Evolutionary conservation across 2,888 invertebrate genomes (phyloP).

Genomic region (Drosophila villosipedis): DNA sequence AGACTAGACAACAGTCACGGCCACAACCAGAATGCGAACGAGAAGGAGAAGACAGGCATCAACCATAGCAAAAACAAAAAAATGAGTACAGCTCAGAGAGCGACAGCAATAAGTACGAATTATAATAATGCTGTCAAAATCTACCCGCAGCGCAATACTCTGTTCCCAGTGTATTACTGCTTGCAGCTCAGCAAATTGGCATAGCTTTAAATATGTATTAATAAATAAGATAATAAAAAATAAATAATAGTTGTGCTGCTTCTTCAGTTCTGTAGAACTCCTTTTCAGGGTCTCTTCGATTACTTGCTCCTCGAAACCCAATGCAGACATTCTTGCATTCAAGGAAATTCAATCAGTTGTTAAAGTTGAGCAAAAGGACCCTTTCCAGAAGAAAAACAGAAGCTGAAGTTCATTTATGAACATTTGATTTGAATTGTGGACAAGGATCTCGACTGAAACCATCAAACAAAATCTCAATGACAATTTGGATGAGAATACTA

Average conservation of each 20-base stretch:
- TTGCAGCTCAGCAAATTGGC: neutral
- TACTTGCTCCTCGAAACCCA: too few relatives aligned
- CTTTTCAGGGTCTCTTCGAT: neutral
- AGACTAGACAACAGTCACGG: slow-evolving; percentile 1
- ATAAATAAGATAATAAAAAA: too few relatives aligned
- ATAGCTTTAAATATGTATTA: neutral
- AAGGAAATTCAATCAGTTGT: neutral
- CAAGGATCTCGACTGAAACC: neutral
- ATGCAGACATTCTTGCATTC: too few relatives aligned
- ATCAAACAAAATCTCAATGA: too few relatives aligned
- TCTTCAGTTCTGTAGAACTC: neutral
- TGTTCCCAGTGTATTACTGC: neutral
- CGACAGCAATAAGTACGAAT: neutral
- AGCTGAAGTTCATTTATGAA: too few relatives aligned
- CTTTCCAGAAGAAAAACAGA: neutral
- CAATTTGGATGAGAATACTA: neutral
- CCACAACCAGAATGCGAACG: neutral
- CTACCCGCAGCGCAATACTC: neutral
- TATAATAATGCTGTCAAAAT: neutral
- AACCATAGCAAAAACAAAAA: neutral
- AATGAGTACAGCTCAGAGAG: neutral
- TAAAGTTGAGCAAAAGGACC: neutral
- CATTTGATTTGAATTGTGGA: too few relatives aligned
- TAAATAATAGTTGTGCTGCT: neutral
- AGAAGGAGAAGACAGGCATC: neutral